Percentiles rank a stretch among this genome's conserved stretches.
These are phyloP conservation scores for Cotesia congregata DNA, from an alignment of 2,888 invertebrate species.

Conservation along the genomic window DNA sequence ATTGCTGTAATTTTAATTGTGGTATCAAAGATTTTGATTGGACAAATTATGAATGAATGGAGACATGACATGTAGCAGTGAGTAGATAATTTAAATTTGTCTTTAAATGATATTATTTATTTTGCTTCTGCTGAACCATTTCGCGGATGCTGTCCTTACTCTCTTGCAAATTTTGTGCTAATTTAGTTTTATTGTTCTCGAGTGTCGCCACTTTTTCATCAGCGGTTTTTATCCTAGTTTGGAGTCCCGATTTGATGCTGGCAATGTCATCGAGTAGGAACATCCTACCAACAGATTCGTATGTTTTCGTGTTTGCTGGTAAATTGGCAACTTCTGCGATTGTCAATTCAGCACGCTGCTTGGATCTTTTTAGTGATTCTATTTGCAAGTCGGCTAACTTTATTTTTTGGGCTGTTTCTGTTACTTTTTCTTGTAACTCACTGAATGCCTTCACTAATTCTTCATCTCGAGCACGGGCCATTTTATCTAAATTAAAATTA, in stretches of 20 bases:
- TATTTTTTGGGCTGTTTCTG: constrained; percentile 85
- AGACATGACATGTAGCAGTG: background rate
- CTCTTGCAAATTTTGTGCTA: constrained; percentile 86
- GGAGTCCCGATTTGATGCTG: constrained; percentile 77
- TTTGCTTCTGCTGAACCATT: constrained; percentile 79
- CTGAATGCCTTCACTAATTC: constrained; percentile 82
- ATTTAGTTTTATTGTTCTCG: constrained; percentile 82
- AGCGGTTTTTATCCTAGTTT: constrained; percentile 73
- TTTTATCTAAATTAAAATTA: constrained; percentile 7
- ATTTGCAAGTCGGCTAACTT: constrained; percentile 85
- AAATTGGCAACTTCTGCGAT: constrained; percentile 75
- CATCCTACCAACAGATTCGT: constrained; percentile 88
- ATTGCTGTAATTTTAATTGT: too few relatives aligned
- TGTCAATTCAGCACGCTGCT: constrained; percentile 81
- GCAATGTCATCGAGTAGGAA: constrained; percentile 80
- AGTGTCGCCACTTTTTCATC: constrained; percentile 80
- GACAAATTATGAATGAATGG: background rate
- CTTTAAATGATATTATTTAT: constrained; percentile 49
- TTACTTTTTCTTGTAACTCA: constrained; percentile 85
- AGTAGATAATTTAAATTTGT: background rate
- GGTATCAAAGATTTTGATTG: too few relatives aligned
- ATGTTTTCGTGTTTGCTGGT: constrained; percentile 78
- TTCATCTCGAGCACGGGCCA: constrained; percentile 73
- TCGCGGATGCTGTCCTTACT: constrained; percentile 88
- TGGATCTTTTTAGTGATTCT: constrained; percentile 77